Evolutionary conservation across 2,888 invertebrate species (phyloP).

Genomic region (Pyralis farinalis): DNA sequence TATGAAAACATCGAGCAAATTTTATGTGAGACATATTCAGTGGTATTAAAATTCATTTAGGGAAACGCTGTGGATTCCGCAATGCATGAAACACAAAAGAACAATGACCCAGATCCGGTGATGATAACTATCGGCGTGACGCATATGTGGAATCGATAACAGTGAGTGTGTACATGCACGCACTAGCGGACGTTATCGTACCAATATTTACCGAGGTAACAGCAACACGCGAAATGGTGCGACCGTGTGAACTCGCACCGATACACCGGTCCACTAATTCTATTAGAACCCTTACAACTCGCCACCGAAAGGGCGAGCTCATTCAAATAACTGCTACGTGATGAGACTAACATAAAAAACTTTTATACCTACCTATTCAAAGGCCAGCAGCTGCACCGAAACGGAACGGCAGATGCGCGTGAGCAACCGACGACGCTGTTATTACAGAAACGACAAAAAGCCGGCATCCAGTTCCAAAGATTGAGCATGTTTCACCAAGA

Average conservation of each 20-base stretch:
- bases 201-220: constrained; percentile 70
- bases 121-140: constrained; percentile 77
- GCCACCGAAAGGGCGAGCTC: constrained; percentile 41
- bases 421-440: constrained; percentile 56
- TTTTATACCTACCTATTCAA: constrained; percentile 61
- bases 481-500: constrained; percentile 36
- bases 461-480: constrained; percentile 33
- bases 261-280: constrained; percentile 40
- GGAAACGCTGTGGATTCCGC: constrained; percentile 39
- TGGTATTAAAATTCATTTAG: constrained; percentile 23
- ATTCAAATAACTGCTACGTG: constrained; percentile 43
- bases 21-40: constrained; percentile 15
- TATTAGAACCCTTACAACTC: constrained; percentile 48
- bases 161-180: constrained; percentile 59
- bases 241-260: constrained; percentile 55
- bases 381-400: constrained; percentile 65
- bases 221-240: constrained; percentile 58
- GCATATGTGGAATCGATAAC: constrained; percentile 78
- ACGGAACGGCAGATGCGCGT: constrained; percentile 72
- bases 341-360: constrained; percentile 45
- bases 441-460: constrained; percentile 56
- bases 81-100: constrained; percentile 66
- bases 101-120: constrained; percentile 77
- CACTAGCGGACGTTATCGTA: constrained; percentile 67
- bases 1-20: constrained; percentile 14